A percentile compares a stretch with the other conserved stretches of the same genome.
phyloP scores from a whole-genome alignment of 2,113 vertebrate genomes.

The Ctenomys sociabilis region DNA sequence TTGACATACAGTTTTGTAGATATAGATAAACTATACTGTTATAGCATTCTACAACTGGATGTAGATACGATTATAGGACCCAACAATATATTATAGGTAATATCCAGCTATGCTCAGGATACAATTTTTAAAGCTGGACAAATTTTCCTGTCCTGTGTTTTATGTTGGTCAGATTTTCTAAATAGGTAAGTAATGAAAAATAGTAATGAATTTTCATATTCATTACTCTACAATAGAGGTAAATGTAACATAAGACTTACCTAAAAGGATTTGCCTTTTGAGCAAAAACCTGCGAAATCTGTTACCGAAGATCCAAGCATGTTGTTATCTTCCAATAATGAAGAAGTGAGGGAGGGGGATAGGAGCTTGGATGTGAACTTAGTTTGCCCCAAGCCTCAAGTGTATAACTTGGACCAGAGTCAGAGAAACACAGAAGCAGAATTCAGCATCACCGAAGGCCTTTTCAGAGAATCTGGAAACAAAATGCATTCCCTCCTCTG shows the following conservation, averaged over 20 bases:
- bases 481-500: not conserved
- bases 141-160: not conserved
- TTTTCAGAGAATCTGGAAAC: not conserved
- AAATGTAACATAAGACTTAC: not conserved
- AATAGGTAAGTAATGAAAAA: too few relatives aligned
- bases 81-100: not conserved
- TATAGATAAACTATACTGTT: not conserved
- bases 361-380: not conserved
- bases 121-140: not conserved
- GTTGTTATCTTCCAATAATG: not conserved
- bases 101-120: not conserved
- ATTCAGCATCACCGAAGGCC: not conserved
- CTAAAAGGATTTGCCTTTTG: constrained; percentile 1
- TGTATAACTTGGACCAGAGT: not conserved
- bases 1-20: not conserved
- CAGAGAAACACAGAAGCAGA: not conserved
- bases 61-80: not conserved
- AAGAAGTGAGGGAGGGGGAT: not conserved
- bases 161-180: not conserved
- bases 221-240: not conserved
- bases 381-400: not conserved
- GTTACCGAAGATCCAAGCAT: not conserved
- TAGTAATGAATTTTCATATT: too few relatives aligned
- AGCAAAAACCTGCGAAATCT: not conserved
- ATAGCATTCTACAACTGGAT: not conserved